These are phyloP conservation scores for Aquatica leii DNA, from an alignment of 2,888 invertebrate species.

Conservation along the genomic window DNA sequence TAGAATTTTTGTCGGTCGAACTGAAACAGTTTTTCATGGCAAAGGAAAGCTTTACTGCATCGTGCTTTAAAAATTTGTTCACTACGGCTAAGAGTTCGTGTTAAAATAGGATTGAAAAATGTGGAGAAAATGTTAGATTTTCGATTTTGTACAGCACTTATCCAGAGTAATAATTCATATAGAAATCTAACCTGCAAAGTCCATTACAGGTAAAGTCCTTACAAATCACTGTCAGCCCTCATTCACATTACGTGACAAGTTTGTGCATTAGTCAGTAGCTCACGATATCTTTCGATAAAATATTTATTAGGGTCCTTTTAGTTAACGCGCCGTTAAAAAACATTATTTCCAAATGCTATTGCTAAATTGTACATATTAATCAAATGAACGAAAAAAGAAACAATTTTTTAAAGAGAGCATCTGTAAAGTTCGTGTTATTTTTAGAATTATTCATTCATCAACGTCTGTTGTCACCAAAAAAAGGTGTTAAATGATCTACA, in stretches of 20 bases:
- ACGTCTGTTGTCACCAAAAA: constrained; percentile 19
- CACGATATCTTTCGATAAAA: constrained; percentile 9
- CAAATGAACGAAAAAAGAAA: constrained; percentile 2
- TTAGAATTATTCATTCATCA: constrained; percentile 22
- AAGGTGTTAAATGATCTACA: constrained; percentile 13
- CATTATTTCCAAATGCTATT: no score
- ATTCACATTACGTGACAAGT: constrained; percentile 27
- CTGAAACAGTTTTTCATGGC: no score
- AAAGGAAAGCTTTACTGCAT: no score
- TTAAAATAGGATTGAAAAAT: no score
- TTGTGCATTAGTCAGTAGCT: constrained; percentile 29
- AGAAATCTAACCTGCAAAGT: constrained; percentile 38
- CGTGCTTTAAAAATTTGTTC: no score
- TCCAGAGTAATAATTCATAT: constrained; percentile 32
- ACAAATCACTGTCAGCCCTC: constrained; percentile 36
- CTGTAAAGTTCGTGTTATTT: constrained; percentile 11
- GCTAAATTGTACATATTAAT: not conserved
- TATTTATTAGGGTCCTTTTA: constrained; percentile 10
- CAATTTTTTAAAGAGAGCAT: constrained; percentile 13
- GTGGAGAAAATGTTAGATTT: no score
- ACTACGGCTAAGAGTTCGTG: no score
- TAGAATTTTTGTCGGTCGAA: no score
- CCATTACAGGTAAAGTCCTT: constrained; percentile 30
- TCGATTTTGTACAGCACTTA: no score
- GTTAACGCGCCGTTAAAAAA: not conserved